phyloP scores from a whole-genome alignment of 2,888 invertebrate genomes.

The Andrena fulva region DNA sequence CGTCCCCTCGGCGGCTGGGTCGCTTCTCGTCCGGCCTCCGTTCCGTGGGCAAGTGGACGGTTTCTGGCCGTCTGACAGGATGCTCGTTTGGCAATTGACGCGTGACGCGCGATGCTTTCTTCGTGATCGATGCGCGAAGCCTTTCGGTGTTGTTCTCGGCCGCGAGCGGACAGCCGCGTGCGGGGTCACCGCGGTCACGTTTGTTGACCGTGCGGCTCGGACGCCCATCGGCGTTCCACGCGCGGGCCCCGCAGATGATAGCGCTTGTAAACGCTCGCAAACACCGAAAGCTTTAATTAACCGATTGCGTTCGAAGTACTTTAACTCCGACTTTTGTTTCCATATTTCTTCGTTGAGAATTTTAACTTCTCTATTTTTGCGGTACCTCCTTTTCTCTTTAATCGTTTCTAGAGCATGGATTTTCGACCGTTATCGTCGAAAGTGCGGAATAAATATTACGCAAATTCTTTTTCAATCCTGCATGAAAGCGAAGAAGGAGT shows the following conservation, averaged over 20 bases:
- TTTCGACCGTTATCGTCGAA: too few relatives aligned
- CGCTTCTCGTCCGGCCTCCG: neutral
- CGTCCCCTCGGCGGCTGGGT: neutral
- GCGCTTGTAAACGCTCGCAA: neutral
- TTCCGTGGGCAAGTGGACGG: neutral
- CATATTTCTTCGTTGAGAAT: neutral
- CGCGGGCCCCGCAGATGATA: neutral
- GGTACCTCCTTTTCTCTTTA: neutral
- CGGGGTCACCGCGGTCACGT: neutral
- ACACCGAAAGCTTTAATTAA: neutral
- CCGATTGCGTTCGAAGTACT: neutral
- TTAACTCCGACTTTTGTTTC: neutral
- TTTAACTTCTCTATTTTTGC: neutral
- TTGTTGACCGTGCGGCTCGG: neutral
- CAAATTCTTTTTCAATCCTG: neutral
- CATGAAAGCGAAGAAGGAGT: neutral
- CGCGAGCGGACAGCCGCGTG: neutral
- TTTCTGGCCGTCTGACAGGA: neutral
- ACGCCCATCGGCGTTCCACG: neutral
- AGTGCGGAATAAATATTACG: neutral
- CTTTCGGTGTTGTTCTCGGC: neutral
- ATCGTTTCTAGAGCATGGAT: neutral
- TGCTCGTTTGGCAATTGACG: neutral
- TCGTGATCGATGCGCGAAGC: neutral
- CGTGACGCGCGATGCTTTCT: constrained; percentile 4